Conservation (phyloP, 2,113 vertebrate genomes). For the Sakesphorus luctuosus region DNA sequence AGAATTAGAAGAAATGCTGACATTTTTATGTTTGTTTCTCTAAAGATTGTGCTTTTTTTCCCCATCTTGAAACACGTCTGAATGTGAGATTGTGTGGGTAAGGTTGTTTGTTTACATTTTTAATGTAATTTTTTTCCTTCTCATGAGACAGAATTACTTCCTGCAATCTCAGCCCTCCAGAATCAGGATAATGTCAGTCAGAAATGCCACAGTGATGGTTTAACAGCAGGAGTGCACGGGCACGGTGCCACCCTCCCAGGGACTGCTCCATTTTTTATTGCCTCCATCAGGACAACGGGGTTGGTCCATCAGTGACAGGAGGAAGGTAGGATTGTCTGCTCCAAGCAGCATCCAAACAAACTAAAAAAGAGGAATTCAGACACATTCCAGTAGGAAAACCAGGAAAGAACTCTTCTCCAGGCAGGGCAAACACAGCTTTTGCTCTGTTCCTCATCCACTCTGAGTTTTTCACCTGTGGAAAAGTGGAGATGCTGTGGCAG, state of each 20-base stretch:
- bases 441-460: neutral
- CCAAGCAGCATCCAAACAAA: neutral
- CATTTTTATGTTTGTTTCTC: neutral
- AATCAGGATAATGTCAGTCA: neutral
- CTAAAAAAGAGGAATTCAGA: neutral
- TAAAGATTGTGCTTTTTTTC: neutral
- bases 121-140: neutral
- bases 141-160: neutral
- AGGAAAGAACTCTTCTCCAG: neutral
- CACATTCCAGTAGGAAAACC: neutral
- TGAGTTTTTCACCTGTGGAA: neutral
- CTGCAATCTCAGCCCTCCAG: neutral
- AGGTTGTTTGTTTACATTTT: neutral
- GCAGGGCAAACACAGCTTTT: neutral
- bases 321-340: neutral
- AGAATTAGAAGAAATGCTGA: neutral
- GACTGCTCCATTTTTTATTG: neutral
- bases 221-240: neutral
- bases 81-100: neutral
- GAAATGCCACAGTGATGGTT: neutral
- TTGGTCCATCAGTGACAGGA: neutral
- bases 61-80: neutral
- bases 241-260: neutral
- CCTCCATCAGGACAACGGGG: neutral
- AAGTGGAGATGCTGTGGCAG: neutral